Conservation (phyloP, 2,797 vertebrate species). For the Mycteria americana region DNA sequence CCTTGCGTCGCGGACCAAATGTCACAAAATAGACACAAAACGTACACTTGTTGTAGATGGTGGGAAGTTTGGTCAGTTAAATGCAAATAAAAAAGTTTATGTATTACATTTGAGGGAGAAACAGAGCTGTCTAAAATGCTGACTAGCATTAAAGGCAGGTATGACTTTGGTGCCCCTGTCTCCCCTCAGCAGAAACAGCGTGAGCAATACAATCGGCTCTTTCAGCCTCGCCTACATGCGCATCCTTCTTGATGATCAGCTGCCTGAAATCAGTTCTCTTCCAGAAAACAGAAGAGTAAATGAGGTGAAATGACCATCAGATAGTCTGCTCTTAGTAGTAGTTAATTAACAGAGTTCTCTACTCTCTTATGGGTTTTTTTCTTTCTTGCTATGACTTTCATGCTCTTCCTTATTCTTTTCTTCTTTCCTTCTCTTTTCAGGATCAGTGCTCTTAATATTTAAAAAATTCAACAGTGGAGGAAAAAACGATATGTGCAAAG, state of each 20-base stretch:
- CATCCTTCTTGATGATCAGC: background rate
- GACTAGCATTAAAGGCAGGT: background rate
- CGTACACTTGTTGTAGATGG: background rate
- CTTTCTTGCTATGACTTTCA: background rate
- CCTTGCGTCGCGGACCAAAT: background rate
- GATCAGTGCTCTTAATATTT: background rate
- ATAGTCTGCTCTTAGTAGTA: background rate
- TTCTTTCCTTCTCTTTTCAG: background rate
- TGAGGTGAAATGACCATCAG: background rate
- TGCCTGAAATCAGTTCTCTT: background rate
- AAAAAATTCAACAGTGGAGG: background rate
- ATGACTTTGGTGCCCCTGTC: background rate
- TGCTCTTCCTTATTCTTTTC: background rate
- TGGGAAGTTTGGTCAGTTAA: background rate
- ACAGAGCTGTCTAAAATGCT: background rate
- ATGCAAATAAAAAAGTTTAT: background rate
- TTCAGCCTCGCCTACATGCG: background rate
- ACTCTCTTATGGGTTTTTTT: background rate
- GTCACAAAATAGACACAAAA: background rate
- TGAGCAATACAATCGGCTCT: background rate
- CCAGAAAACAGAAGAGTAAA: background rate
- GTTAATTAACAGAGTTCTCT: background rate
- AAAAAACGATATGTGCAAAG: background rate
- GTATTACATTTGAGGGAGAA: background rate
- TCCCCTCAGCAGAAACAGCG: background rate